Base-by-base conservation (phyloP, 1,140 invertebrate genomes). In the Sesamia nonagrioides region DNA sequence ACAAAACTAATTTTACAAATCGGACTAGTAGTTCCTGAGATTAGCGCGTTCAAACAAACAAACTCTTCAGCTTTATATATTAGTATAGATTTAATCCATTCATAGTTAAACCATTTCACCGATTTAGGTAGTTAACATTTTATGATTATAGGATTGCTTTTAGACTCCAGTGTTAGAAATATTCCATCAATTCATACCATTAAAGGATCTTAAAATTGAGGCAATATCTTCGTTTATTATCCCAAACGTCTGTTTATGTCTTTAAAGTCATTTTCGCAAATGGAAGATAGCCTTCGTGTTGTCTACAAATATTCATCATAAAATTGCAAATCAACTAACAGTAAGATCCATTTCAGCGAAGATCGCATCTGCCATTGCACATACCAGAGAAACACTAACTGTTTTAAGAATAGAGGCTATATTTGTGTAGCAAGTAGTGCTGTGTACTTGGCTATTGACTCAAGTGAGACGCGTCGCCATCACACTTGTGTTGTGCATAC, bases 381-480 rank as follows among this genome's bases (percentile, higher is more conserved):
- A 61, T 33, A 27, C 40, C 17, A 3, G 42, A 50, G 13, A 50
- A n/a, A 13, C 2, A 8, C 1, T 4, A 11, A 69, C 18, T 69
- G 21, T 1, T n/a, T 6, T 15, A 48, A 21, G n/a, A 15, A 69
- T 69, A 69, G 18, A 15, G 13, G 5, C 11, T 69, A 45, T 27
- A 69, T 48, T 69, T 3, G 21, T n/a, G 13, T 50, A 42, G 66
- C 63, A 48, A 45, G 5, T 6, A 17, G 3, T 48, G 18, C 6
- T 33, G 66, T 69, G 11, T 69, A 21, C 9, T 69, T 50, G n/a
- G 66, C 50, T 69, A 42, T 69, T 69, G 21, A 69, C 42, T 50
- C 42, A 69, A 69, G 66, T 69, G 66, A 69, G 42, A 50, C 66
- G 66, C 42, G 66, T 69, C 66, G 66, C 66, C 42, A 69, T 37